Evolutionary conservation across 2,797 vertebrate genomes (phyloP).

Genomic region (Pteronotus mesoamericanus): DNA sequence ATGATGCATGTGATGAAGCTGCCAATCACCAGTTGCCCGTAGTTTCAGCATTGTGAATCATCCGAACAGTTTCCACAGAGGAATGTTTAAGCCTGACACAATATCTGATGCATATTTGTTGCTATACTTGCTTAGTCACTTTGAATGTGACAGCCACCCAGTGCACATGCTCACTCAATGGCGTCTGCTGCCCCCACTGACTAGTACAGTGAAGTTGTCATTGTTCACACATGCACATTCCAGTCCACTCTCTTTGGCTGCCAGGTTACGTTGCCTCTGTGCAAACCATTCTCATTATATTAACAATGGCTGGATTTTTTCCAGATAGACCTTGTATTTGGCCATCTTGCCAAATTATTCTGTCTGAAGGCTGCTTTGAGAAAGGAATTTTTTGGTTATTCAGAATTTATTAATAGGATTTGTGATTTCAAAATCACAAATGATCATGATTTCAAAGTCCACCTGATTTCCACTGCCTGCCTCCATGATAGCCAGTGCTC

Average conservation of each 20-base stretch:
- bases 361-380: not conserved
- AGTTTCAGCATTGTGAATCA: not conserved
- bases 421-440: too few relatives aligned
- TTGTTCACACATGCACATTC: not conserved
- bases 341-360: not conserved
- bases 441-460: not conserved
- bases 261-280: not conserved
- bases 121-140: not conserved
- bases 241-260: not conserved
- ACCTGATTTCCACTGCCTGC: rapidly evolving
- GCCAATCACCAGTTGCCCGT: not conserved
- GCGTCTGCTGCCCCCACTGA: not conserved
- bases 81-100: not conserved
- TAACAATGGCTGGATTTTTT: not conserved
- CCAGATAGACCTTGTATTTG: not conserved
- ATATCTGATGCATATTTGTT: not conserved
- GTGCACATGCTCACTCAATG: too few relatives aligned
- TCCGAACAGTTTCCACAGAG: not conserved
- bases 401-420: not conserved
- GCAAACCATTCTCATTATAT: not conserved
- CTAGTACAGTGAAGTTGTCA: not conserved
- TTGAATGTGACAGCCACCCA: not conserved
- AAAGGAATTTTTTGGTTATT: not conserved
- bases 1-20: not conserved
- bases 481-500: not conserved